These are phyloP conservation scores for Ophioninae sp. DNA, from an alignment of 2,888 invertebrate species.

Conservation along the genomic window DNA sequence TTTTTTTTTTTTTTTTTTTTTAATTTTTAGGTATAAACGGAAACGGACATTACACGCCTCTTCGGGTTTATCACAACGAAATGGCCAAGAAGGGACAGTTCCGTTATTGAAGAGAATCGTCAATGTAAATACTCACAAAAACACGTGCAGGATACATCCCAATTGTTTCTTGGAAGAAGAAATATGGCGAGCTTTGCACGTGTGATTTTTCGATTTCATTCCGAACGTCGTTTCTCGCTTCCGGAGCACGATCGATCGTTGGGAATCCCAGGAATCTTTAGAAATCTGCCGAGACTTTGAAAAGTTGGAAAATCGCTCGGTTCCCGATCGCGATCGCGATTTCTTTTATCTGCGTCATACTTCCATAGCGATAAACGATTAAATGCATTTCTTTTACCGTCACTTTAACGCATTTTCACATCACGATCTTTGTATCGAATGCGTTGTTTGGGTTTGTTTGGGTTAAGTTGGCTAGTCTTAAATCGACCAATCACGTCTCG, in stretches of 20 bases:
- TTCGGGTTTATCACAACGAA: slow-evolving; percentile 91
- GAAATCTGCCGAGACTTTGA: neutral
- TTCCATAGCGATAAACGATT: slow-evolving; percentile 34
- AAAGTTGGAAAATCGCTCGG: slow-evolving; percentile 17
- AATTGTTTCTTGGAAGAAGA: neutral
- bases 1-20: too few species aligned
- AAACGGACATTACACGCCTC: slow-evolving; percentile 89
- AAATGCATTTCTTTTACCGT: slow-evolving; percentile 44
- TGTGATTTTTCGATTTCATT: slow-evolving; percentile 47
- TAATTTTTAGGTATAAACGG: slow-evolving; percentile 84
- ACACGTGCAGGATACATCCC: neutral
- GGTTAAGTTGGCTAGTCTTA: too few species aligned
- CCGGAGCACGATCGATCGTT: slow-evolving; percentile 47
- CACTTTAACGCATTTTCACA: slow-evolving; percentile 16
- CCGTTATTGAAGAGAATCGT: slow-evolving; percentile 84
- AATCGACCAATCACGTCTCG: neutral
- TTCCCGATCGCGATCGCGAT: slow-evolving; percentile 44
- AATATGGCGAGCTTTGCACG: slow-evolving; percentile 8
- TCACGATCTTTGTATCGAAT: slow-evolving; percentile 20
- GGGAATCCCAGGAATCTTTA: slow-evolving; percentile 1
- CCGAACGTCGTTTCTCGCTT: slow-evolving; percentile 53
- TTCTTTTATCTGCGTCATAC: slow-evolving; percentile 13
- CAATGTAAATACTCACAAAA: neutral
- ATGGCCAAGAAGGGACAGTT: slow-evolving; percentile 91
- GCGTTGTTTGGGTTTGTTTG: neutral